Evolutionary conservation across 2,888 invertebrate species (phyloP), one percentile per base, ranked within the genome.

Genomic region (Spialia ferax): DNA sequence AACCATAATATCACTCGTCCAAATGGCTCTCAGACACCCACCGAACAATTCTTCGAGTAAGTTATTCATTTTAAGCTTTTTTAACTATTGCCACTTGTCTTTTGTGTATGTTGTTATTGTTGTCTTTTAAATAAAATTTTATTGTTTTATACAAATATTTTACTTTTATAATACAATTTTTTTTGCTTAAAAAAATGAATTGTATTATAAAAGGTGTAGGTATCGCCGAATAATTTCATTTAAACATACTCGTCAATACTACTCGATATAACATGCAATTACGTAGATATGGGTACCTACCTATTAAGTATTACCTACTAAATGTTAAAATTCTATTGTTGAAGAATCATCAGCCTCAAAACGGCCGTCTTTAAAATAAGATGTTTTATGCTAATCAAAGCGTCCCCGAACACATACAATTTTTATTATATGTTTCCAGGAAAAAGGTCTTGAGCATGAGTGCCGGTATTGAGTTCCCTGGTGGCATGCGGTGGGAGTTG

Each of bases 11-110:
- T 94, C 71, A 95, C 95, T 8, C 95, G 96, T 73, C 96, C 97
- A 6, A 94, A 95, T 71, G 94, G 95, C 74, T 97, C 97, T 38
- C 95, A 96, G 77, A 97, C 98, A 68, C 97, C 98, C 29, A 97
- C 98, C 22, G 98, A 98, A 92, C 98, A 98, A 88, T 98, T 98
- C 89, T 98, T 97, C 88, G 97, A 98, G 98, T 98, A 95, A 95
- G 95, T 78, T 74, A 77, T 68, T 23, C 38, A 52, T 20, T 32
- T 32, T 10, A 32, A 10, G 10, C 10, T 32, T 26, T 26, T 26
- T 26, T 2, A 26, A 5, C 26, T 4, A 26, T 26, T 2, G 5
- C 26, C 26, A 26, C 26, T 26, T 6, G 26, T 26, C 26, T 4
- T 2, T 42, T 42, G 1, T 42, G 3, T 42, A 45, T 38, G 38